Conservation (phyloP, 2,113 vertebrate genomes). For the Sorex araneus region DNA sequence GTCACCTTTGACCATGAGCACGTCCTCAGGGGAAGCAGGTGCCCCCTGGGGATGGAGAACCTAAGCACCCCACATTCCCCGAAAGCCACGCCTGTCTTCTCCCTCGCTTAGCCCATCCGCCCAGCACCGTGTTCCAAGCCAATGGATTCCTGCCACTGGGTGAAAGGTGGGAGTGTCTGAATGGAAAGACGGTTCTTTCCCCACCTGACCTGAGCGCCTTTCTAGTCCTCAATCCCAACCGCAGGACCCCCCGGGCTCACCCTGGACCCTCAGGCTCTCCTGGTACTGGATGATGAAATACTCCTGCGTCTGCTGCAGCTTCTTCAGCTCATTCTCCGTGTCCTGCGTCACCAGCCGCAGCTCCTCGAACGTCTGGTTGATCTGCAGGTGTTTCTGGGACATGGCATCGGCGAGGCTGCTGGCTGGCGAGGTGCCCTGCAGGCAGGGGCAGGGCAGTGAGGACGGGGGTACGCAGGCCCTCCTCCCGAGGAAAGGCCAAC, state of each 20-base stretch:
- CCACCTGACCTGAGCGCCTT: neutral
- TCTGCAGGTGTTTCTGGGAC: constrained; percentile 99
- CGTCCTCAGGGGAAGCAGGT: neutral
- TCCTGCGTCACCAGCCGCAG: constrained; percentile 95
- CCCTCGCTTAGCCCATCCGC: neutral
- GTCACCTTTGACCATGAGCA: neutral
- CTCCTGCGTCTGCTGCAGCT: constrained; percentile 98
- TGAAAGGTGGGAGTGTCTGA: neutral
- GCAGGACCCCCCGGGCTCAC: neutral
- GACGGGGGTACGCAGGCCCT: neutral
- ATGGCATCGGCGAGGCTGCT: constrained; percentile 95
- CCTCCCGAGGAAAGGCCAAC: neutral
- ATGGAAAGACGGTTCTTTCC: neutral
- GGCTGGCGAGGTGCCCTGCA: constrained; percentile 94
- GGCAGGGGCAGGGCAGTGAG: neutral
- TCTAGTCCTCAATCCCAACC: neutral
- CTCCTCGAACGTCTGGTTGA: constrained; percentile 98
- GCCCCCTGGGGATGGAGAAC: rapidly evolving
- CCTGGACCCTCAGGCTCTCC: constrained; percentile 94
- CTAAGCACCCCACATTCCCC: neutral
- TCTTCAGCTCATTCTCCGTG: constrained; percentile 96
- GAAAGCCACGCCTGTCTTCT: neutral
- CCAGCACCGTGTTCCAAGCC: neutral
- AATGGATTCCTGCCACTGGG: neutral
- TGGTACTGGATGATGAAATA: constrained; percentile 99